These are phyloP conservation scores for Danio choprae DNA, from an alignment of 2,797 vertebrate genomes.

Conservation along the genomic window DNA sequence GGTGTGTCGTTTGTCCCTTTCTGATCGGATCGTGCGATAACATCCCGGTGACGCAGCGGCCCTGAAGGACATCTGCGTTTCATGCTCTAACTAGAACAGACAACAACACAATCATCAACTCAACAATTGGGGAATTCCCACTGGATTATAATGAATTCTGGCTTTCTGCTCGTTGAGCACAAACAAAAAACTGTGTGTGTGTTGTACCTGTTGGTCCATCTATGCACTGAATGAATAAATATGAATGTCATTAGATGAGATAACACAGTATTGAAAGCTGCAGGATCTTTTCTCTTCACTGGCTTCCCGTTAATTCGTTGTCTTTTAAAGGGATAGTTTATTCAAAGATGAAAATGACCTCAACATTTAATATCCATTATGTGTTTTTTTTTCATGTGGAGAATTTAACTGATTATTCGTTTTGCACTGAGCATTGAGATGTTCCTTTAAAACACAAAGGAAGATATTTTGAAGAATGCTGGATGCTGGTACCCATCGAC, in stretches of 20 bases:
- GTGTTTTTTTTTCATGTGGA: too few relatives aligned
- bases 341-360: too few relatives aligned
- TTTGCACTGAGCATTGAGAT: too few relatives aligned
- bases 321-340: too few relatives aligned
- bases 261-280: background rate
- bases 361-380: too few relatives aligned
- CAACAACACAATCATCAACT: slow-evolving; percentile 34
- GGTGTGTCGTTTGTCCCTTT: slow-evolving; percentile 53
- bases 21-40: slow-evolving; percentile 49
- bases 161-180: slow-evolving; percentile 21
- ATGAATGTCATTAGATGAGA: background rate
- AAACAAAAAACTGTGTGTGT: slow-evolving; percentile 22
- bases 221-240: background rate
- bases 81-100: slow-evolving; percentile 14
- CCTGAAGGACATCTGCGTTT: slow-evolving; percentile 42
- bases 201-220: background rate
- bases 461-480: too few relatives aligned
- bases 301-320: too few relatives aligned
- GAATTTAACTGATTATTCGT: too few relatives aligned
- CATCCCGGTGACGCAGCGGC: slow-evolving; percentile 39
- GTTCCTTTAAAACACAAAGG: too few relatives aligned
- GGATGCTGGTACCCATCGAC: too few relatives aligned
- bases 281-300: background rate
- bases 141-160: background rate
- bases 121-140: slow-evolving; percentile 60